phyloP scores from a whole-genome alignment of 2,113 vertebrate species.

The Podilymbus podiceps region DNA sequence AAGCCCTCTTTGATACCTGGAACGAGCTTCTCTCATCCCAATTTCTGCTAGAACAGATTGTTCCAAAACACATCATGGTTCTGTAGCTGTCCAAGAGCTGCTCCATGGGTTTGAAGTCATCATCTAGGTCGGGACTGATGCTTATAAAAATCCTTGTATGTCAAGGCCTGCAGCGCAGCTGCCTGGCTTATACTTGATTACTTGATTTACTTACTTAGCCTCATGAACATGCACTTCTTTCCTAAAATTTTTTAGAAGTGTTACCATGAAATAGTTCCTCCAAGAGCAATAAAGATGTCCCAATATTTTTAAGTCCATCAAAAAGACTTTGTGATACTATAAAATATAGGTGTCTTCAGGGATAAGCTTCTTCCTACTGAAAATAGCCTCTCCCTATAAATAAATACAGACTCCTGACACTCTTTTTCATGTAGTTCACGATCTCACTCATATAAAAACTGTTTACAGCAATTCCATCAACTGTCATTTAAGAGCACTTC shows the following conservation, averaged over 20 bases:
- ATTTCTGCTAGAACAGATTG: not conserved
- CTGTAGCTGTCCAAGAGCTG: not conserved
- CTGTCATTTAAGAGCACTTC: not conserved
- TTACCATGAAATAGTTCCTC: not conserved
- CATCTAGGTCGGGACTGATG: not conserved
- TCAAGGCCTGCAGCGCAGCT: not conserved
- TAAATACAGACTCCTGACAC: not conserved
- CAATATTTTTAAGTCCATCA: not conserved
- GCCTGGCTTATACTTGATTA: not conserved
- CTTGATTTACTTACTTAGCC: not conserved
- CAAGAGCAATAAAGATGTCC: not conserved
- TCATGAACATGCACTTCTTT: not conserved
- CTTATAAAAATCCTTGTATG: not conserved
- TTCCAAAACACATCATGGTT: not conserved
- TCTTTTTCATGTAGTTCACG: not conserved
- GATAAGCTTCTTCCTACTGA: not conserved
- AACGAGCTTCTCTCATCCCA: not conserved
- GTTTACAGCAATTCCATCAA: constrained; percentile 2
- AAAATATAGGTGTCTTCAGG: not conserved
- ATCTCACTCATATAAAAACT: not conserved
- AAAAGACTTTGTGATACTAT: not conserved
- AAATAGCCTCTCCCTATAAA: not conserved
- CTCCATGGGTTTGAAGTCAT: not conserved
- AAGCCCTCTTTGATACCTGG: not conserved
- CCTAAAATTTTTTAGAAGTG: not conserved